A percentile compares a stretch with the other conserved stretches of the same genome.
Conservation (phyloP, 2,888 invertebrate genomes). For the Adineta ricciae region DNA sequence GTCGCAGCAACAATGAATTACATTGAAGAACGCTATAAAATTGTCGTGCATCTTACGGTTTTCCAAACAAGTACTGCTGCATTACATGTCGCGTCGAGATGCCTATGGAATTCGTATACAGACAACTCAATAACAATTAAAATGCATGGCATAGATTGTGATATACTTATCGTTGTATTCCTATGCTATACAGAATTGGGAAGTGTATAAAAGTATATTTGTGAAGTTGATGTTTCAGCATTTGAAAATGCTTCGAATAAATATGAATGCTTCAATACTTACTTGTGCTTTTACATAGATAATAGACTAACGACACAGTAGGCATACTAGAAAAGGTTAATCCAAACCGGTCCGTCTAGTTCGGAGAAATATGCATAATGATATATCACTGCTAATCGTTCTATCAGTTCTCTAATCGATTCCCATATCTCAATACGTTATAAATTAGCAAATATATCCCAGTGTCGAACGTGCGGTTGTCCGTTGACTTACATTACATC, state of each 20-base stretch:
- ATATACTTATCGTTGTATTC: neutral
- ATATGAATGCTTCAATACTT: too few species aligned
- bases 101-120: neutral
- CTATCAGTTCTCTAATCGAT: too few species aligned
- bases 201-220: neutral
- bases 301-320: too few species aligned
- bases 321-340: too few species aligned
- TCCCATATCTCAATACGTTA: too few species aligned
- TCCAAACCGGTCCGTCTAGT: too few species aligned
- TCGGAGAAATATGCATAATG: too few species aligned
- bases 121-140: neutral
- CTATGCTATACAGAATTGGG: neutral
- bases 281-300: too few species aligned
- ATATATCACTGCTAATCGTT: too few species aligned
- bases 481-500: too few species aligned
- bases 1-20: neutral
- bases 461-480: too few species aligned
- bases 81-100: neutral
- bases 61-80: neutral
- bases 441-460: too few species aligned
- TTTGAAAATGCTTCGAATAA: neutral
- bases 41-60: neutral
- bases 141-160: neutral
- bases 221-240: neutral
- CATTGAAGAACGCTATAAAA: neutral